Conservation (phyloP, 2,797 vertebrate genomes). For the Tinamus major region DNA sequence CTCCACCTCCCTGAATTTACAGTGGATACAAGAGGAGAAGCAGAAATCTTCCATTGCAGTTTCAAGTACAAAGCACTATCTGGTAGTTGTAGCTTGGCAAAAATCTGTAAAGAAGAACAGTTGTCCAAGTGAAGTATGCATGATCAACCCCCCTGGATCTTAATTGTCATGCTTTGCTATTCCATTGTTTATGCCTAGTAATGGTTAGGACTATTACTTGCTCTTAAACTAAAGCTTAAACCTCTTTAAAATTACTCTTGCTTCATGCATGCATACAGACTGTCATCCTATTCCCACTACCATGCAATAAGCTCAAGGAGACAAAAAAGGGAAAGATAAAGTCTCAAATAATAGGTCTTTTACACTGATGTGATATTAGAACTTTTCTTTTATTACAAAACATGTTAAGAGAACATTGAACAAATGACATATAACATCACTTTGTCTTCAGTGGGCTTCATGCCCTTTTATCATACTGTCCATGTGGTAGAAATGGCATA, state of each 20-base stretch:
- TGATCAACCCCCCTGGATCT: background rate
- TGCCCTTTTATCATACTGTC: conserved; percentile 56
- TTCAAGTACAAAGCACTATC: background rate
- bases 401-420: conserved; percentile 75
- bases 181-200: background rate
- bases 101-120: background rate
- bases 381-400: conserved; percentile 72
- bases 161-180: background rate
- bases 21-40: background rate
- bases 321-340: background rate
- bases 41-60: background rate
- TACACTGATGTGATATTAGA: conserved; percentile 52
- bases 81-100: background rate
- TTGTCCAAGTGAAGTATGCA: background rate
- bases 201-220: conserved; percentile 28
- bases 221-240: conserved; percentile 65
- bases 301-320: background rate
- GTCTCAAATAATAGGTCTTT: conserved; percentile 1
- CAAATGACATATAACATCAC: conserved; percentile 71
- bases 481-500: conserved; percentile 70
- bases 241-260: conserved; percentile 22
- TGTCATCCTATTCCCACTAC: background rate
- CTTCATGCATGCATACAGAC: background rate
- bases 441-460: conserved; percentile 53
- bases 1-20: background rate